phyloP scores from a whole-genome alignment of 2,888 invertebrate genomes.

The Prenolepis imparis region DNA sequence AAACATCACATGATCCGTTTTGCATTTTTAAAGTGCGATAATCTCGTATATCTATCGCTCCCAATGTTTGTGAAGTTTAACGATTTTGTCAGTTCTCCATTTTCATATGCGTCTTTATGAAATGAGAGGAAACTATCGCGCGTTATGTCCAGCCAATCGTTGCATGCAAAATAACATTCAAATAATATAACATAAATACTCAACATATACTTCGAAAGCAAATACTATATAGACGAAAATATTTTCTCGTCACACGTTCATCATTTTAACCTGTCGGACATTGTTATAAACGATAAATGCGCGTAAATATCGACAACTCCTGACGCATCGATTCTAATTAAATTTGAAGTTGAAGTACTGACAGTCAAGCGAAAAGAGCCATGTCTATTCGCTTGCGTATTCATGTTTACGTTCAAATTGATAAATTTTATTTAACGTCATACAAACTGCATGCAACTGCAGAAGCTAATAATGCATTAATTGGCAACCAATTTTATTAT shows the following conservation, averaged over 20 bases:
- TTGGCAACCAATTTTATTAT: background rate
- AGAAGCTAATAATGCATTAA: conserved; percentile 3
- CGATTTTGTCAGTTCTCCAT: background rate
- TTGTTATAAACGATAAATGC: conserved; percentile 67
- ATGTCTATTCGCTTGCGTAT: background rate
- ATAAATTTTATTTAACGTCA: conserved; percentile 27
- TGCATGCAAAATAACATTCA: background rate
- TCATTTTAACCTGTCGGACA: conserved; percentile 34
- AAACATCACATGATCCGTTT: background rate
- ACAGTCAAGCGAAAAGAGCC: conserved; percentile 60
- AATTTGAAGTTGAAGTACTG: conserved; percentile 67
- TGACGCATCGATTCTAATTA: conserved; percentile 71
- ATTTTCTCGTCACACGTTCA: conserved; percentile 31
- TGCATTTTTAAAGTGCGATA: conserved; percentile 17
- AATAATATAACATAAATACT: background rate
- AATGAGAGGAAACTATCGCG: background rate
- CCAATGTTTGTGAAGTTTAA: background rate
- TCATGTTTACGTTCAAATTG: background rate
- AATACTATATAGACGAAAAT: conserved; percentile 22
- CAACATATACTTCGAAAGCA: background rate
- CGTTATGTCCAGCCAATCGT: background rate
- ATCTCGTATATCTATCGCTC: background rate
- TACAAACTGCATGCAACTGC: background rate
- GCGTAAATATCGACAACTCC: conserved; percentile 63
- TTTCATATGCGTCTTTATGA: background rate